Evolutionary conservation across 2,113 vertebrate species (phyloP).

Genomic region (Mungos mungo): DNA sequence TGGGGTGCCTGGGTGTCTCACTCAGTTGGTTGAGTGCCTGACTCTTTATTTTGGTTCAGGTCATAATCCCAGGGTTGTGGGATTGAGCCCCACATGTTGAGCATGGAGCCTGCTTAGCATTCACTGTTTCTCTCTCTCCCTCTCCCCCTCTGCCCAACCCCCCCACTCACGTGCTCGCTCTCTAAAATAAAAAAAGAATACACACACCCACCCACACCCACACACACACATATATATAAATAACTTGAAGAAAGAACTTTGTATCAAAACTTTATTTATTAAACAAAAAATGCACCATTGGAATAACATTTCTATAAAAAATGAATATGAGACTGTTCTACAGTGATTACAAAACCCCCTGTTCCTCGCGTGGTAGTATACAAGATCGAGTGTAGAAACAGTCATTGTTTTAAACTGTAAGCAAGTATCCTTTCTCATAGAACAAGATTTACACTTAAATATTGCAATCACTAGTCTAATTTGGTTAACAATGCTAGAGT

Average conservation of each 20-base stretch:
- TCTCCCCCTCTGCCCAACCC: too few species aligned
- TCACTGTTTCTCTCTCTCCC: too few species aligned
- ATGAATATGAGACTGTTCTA: constrained; percentile 94
- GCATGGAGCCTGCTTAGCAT: too few species aligned
- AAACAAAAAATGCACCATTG: constrained; percentile 96
- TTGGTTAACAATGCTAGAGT: constrained; percentile 91
- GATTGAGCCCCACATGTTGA: too few species aligned
- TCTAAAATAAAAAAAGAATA: too few species aligned
- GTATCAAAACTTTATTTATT: constrained; percentile 99
- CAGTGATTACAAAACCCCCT: constrained; percentile 95
- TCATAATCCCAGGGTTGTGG: too few species aligned
- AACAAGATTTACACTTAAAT: constrained; percentile 92
- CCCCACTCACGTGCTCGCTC: too few species aligned
- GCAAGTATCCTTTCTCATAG: constrained; percentile 85
- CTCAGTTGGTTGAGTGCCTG: too few species aligned
- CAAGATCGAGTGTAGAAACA: constrained; percentile 95
- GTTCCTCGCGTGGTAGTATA: constrained; percentile 88
- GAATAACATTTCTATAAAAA: constrained; percentile 98
- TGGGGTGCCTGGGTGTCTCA: too few species aligned
- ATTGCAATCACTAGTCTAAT: constrained; percentile 93
- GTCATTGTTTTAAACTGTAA: constrained; percentile 86
- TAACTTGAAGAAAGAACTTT: constrained; percentile 79
- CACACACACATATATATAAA: neutral
- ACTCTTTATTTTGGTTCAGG: too few species aligned
- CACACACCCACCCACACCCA: too few species aligned